phyloP scores from a whole-genome alignment of 1,140 invertebrate genomes.

The Hermetia illucens region DNA sequence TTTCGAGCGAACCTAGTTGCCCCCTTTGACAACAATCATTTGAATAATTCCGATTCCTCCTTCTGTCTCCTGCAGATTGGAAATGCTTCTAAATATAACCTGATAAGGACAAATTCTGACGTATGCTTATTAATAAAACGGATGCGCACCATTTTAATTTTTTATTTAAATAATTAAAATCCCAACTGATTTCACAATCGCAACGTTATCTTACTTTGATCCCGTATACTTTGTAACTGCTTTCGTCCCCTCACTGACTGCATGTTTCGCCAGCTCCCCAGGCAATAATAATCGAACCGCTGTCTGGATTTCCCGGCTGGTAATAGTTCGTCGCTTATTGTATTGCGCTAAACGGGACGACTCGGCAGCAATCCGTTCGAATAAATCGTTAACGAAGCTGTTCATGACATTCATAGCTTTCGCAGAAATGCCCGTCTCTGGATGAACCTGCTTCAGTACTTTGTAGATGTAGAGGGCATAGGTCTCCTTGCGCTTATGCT shows the following conservation, averaged over 20 bases:
- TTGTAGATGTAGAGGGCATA: constrained; percentile 60
- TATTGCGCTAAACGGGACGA: constrained; percentile 52
- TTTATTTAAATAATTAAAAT: too few relatives aligned
- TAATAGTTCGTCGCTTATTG: constrained; percentile 50
- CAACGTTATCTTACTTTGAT: constrained; percentile 38
- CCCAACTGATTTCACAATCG: too few relatives aligned
- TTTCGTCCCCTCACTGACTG: constrained; percentile 42
- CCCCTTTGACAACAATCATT: too few relatives aligned
- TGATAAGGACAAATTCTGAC: too few relatives aligned
- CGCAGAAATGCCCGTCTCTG: constrained; percentile 48
- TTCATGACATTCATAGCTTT: constrained; percentile 48
- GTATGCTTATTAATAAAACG: too few relatives aligned
- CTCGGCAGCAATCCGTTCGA: constrained; percentile 53
- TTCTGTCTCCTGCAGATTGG: too few relatives aligned
- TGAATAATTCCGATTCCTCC: too few relatives aligned
- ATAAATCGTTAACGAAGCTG: constrained; percentile 52
- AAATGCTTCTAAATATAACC: too few relatives aligned
- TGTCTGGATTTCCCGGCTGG: constrained; percentile 38
- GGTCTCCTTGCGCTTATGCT: constrained; percentile 43
- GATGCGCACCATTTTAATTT: too few relatives aligned
- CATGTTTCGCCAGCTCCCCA: constrained; percentile 43
- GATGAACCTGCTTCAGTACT: constrained; percentile 54
- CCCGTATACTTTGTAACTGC: constrained; percentile 43
- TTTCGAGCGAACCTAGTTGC: too few relatives aligned
- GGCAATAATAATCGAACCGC: constrained; percentile 39